Conservation (phyloP, 2,113 vertebrate species). For the human region GRCh38 chr18:64118001-64118500, state of each 20-base stretch:
- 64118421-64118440: neutral
- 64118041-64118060: neutral
- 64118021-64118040: neutral
- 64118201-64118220: slow-evolving; percentile 33
- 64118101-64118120: slow-evolving; percentile 28
- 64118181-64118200: neutral
- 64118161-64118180: neutral
- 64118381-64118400: neutral
- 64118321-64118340: neutral
- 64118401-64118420: neutral
- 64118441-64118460: neutral
- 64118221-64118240: neutral
- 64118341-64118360: neutral
- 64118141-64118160: slow-evolving; percentile 54
- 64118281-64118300: neutral
- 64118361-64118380: neutral
- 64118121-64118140: neutral
- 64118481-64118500: neutral
- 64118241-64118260: neutral
- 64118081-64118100: slow-evolving; percentile 31
- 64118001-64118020: slow-evolving; percentile 34
- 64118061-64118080: slow-evolving; percentile 38
- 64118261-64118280: neutral
- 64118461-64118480: neutral
- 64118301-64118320: rapidly evolving